Evolutionary conservation across 2,113 vertebrate species (phyloP), one percentile per base, ranked within the genome.

Genomic region (Rana temporaria): DNA sequence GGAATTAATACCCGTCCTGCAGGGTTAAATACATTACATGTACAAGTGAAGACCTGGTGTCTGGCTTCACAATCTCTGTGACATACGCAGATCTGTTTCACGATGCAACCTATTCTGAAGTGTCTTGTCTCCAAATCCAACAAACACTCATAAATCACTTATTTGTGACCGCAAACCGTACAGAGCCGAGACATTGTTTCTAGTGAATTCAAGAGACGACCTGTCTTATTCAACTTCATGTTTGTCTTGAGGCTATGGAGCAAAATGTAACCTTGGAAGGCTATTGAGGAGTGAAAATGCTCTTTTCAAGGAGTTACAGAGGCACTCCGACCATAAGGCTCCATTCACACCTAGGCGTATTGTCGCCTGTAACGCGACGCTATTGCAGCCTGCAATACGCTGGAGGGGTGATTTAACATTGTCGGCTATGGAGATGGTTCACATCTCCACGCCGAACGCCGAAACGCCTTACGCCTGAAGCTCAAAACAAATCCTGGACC

Each of bases 21-120:
- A 70, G n/a, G 42, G 18, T 38, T 70, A 20, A 70, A 70, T 71
- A 53, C 68, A 71, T 71, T 71, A 32, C 4, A 59, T 59, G 14
- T 30, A 60, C 71, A 78, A 78, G 75, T 78, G 75, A 16, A 32
- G 75, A 78, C 75, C 75, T 78, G 75, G 30, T 64, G 38, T 34
- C 56, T 24, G 30, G 20, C 63, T 24, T 56, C n/a, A 59, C 53
- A 34, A 38, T 38, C 19, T 19, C 26, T 22, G 53, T 57, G 69
- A 56, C 38, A 16, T 52, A 32, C 3, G 6, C 20, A 6, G 32
- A 17, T 48, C 42, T 48, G 42, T 48, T 15, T 38, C 30, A 67
- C 34, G 17, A 67, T 38, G 32, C 64, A 67, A 18, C 16, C 64
- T 4, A 24, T 67, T 67, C 26, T 67, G 22, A 67, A 32, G 16